Evolutionary conservation across 53 echinoderm and acorn worm species (phyloP), one percentile per base, ranked within the genome.

Genomic region (Paelopatides confundens): DNA sequence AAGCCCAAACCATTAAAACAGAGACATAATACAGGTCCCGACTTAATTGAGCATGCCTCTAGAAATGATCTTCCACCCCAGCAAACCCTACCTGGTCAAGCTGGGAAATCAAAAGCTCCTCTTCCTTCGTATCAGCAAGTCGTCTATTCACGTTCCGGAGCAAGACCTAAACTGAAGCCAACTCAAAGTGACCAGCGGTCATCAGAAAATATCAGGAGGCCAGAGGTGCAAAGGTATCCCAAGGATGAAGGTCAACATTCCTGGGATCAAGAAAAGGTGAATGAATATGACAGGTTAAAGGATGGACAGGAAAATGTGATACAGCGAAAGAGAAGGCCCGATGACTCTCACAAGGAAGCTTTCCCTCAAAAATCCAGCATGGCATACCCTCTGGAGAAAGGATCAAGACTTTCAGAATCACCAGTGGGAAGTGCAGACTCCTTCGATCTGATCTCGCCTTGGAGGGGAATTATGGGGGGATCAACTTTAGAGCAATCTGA

Each of bases 381-480:
- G 24, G 58, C 26, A 6, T 31, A 28, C 14, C 68, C 30, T 1
- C 18, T 15, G 15, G 68, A 35, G 33, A 35, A 1, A 67, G 32
- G 11, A 11, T 67, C 68, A 11, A 67, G 68, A 35, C 30, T 7
- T 15, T 67, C 68, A 15, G 68, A 14, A 9, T 67, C 68, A 31
- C 68, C 68, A 2, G 53, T 47, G 1, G 79, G 79, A 8, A 79
- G 79, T 7, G 51, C 28, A 0, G 79, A 79, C 43, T 79, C 79
- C 18, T 79, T 79, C 11, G 79, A 79, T 53, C 53, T 79, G 27
- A 79, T 79, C 15, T 79, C 79, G 13, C 79, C 51, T 52, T 79
- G 79, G 79, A 79, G 79, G 18, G 32, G 30, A 31, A 33, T 47
- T 79, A 34, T 21, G 4, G 54, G 4, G 2, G 50, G 18, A 23